Base-by-base conservation (phyloP, 2,888 invertebrate species). In the Tillus elongatus region DNA sequence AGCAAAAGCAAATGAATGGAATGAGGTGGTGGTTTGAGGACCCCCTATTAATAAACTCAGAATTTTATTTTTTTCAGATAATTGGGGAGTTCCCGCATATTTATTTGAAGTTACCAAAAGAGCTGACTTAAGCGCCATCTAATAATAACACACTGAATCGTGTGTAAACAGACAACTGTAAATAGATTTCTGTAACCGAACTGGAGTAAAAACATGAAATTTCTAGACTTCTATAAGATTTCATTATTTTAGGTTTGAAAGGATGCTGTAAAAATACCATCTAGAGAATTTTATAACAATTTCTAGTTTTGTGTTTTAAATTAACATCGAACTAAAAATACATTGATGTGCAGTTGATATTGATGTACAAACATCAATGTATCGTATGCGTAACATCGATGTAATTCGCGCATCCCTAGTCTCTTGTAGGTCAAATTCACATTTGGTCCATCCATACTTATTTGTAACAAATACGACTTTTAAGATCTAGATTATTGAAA, bases 331-430 rank as follows among this genome's bases (percentile, higher is more conserved):
- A 19, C 24, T 19, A n/a, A 19, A 8, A 8, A 19, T 8, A 19
- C 24, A 19, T 19, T n/a, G 24, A 19, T 19, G 24, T 19, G 24
- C n/a, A 19, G 6, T n/a, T n/a, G 24, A 19, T n/a, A 19, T 19
- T n/a, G 24, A 19, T 19, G 24, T 19, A 6, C 24, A n/a, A 19
- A 19, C n/a, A 19, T 19, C 24, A n/a, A 19, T 19, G 24, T 19
- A 19, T 19, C 24, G 24, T 19, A 19, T 19, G 24, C 24, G n/a
- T 19, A 19, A 19, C 24, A 19, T 19, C 24, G 24, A 19, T 19
- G 24, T 19, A 8, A 19, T 19, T 19, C 24, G 24, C 24, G n/a
- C 24, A 19, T 19, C 24, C 24, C 24, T 19, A 19, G n/a, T n/a
- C n/a, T n/a, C n/a, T n/a, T n/a, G n/a, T n/a, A n/a, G n/a, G n/a